Evolutionary conservation across 2,888 invertebrate species (phyloP).

Genomic region (Athalia rosae): DNA sequence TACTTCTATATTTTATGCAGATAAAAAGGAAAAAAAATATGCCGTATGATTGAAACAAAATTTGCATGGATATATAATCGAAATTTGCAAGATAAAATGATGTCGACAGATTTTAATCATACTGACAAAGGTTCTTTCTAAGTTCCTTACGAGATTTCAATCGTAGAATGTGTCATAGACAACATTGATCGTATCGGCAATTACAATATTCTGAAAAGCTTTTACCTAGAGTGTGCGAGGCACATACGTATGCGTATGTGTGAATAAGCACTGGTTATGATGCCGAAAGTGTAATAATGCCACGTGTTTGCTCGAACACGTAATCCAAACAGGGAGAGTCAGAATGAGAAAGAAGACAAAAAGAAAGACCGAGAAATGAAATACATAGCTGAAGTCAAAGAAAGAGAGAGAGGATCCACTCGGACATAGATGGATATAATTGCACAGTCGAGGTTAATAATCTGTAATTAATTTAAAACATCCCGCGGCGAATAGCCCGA

Average conservation of each 20-base stretch:
- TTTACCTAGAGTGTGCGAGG: not conserved
- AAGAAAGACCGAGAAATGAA: not conserved
- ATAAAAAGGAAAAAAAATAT: not conserved
- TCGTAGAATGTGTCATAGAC: no score
- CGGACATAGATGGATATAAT: conserved; percentile 12
- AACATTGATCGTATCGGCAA: no score
- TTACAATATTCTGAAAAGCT: not conserved
- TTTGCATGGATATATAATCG: not conserved
- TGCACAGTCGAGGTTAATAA: conserved; percentile 57
- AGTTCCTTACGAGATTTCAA: no score
- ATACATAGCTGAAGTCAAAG: not conserved
- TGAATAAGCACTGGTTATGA: not conserved
- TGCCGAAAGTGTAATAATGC: conserved; percentile 35
- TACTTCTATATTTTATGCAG: conserved; percentile 1
- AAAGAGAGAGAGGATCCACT: not conserved
- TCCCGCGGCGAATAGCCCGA: conserved; percentile 50
- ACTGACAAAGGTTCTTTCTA: no score
- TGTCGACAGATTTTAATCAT: no score
- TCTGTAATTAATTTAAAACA: conserved; percentile 60
- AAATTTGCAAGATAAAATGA: not conserved
- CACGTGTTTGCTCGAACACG: conserved; percentile 31
- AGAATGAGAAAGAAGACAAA: conserved; percentile 4
- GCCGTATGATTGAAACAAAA: not conserved
- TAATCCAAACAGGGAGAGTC: conserved; percentile 18
- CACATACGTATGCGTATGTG: not conserved